These are phyloP conservation scores for Natrix natrix DNA, from an alignment of 2,797 vertebrate species.

Conservation along the genomic window DNA sequence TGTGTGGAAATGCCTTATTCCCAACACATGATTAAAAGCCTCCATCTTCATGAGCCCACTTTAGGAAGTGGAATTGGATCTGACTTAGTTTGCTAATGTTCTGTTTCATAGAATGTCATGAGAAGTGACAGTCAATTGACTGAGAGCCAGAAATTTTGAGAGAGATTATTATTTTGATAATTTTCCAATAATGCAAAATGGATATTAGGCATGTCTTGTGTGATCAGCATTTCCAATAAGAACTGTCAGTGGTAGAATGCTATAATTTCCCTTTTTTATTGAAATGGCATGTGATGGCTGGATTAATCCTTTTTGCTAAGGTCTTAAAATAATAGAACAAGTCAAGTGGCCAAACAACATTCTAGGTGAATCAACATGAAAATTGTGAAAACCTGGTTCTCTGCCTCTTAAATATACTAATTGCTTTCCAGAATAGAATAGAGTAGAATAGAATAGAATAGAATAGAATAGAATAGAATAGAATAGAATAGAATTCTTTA, in stretches of 20 bases:
- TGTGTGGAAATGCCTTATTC: not conserved
- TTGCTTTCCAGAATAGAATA: too few species aligned
- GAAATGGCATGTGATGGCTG: accelerated
- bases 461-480: too few species aligned
- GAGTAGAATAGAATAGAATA: too few species aligned
- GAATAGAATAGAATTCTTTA: too few species aligned
- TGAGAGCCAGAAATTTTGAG: conserved; percentile 12
- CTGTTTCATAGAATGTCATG: not conserved
- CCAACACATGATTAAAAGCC: not conserved
- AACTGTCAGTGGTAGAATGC: conserved; percentile 1
- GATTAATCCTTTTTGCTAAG: not conserved
- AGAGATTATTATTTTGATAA: conserved; percentile 26
- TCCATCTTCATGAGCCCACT: not conserved
- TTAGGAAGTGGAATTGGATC: conserved; percentile 13
- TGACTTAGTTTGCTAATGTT: not conserved
- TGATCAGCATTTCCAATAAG: conserved; percentile 12
- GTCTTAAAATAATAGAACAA: not conserved
- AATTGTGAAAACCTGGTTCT: not conserved
- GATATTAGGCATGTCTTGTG: conserved; percentile 5
- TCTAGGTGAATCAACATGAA: not conserved
- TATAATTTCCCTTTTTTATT: conserved; percentile 4
- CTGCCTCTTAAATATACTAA: not conserved
- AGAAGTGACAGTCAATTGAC: conserved; percentile 3
- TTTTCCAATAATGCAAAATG: conserved; percentile 8
- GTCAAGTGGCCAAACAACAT: not conserved